Percentiles rank a stretch among this genome's conserved stretches.
These are phyloP conservation scores for Cervus canadensis DNA, from an alignment of 2,113 vertebrate species.

Conservation along the genomic window DNA sequence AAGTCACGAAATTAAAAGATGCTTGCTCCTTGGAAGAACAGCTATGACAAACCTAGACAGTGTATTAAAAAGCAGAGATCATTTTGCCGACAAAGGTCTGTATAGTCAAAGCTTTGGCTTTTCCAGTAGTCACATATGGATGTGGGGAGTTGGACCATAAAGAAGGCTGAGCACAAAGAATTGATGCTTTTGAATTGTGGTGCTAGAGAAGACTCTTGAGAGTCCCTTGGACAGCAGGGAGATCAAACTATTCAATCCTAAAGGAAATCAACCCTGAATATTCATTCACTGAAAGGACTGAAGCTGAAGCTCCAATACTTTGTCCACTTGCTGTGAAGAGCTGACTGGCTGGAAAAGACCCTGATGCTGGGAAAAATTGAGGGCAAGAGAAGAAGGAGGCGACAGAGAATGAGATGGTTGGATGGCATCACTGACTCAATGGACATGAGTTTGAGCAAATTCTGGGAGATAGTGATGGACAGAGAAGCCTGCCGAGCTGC, in stretches of 20 bases:
- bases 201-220: background rate
- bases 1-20: background rate
- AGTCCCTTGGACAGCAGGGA: background rate
- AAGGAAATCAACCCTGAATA: background rate
- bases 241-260: background rate
- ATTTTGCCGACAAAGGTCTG: background rate
- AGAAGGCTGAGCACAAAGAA: background rate
- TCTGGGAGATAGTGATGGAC: background rate
- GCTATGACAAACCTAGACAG: background rate
- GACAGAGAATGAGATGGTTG: background rate
- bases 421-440: background rate
- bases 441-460: background rate
- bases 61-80: background rate
- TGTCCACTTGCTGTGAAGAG: background rate
- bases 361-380: background rate
- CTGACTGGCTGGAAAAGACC: background rate
- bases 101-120: background rate
- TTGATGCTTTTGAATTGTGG: background rate
- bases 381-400: background rate
- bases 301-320: background rate
- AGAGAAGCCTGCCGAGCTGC: background rate
- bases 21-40: background rate
- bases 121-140: background rate
- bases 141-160: background rate
- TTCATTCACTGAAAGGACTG: background rate